Evolutionary conservation across 2,888 invertebrate genomes (phyloP).

Genomic region (Syritta pipiens): DNA sequence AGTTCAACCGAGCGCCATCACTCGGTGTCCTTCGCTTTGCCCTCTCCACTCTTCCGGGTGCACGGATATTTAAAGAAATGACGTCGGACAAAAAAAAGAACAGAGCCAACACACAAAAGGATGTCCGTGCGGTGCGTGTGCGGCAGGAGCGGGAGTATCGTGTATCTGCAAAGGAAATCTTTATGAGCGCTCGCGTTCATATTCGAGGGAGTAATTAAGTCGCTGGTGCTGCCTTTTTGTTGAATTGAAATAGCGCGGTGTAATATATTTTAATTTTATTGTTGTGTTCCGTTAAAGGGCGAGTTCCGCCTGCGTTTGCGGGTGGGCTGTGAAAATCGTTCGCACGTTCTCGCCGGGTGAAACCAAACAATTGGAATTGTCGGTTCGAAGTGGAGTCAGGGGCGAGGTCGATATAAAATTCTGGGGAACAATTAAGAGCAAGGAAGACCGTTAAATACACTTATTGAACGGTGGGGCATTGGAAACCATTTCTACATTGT

Average conservation of each 20-base stretch:
- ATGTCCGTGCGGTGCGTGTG: constrained; percentile 30
- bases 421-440: not conserved
- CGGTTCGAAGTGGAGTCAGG: too few species aligned
- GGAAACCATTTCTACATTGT: too few species aligned
- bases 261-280: constrained; percentile 44
- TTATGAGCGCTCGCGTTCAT: constrained; percentile 43
- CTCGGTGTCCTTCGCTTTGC: constrained; percentile 12
- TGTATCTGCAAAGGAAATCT: constrained; percentile 41
- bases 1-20: constrained; percentile 39
- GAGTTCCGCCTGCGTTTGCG: too few species aligned
- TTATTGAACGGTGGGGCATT: too few species aligned
- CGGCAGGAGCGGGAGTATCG: constrained; percentile 11
- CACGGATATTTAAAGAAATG: constrained; percentile 36
- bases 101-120: too few species aligned
- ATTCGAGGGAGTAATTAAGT: constrained; percentile 57
- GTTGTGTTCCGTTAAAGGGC: constrained; percentile 2
- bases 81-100: constrained; percentile 2
- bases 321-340: constrained; percentile 1
- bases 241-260: constrained; percentile 21
- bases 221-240: constrained; percentile 27
- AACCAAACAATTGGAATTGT: too few species aligned
- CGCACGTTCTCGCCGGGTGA: constrained; percentile 19
- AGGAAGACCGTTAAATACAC: too few species aligned
- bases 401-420: not conserved
- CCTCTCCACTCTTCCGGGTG: constrained; percentile 1